Evolutionary conservation across 2,888 invertebrate genomes (phyloP).

Genomic region (Ectemnius continuus): DNA sequence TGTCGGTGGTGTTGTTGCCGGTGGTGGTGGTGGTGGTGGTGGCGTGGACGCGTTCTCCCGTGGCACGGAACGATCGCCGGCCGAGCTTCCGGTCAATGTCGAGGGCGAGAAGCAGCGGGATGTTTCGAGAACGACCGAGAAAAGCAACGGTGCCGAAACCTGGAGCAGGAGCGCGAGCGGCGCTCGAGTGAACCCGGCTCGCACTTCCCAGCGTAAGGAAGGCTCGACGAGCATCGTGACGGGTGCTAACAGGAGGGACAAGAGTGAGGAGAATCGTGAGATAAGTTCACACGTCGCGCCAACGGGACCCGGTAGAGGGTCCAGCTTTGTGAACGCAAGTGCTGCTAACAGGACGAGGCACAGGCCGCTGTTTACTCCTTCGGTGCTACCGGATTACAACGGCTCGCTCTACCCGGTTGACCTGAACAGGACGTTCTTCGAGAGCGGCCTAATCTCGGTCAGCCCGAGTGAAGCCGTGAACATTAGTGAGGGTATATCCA

Average conservation of each 20-base stretch:
- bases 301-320: slow-evolving; percentile 38
- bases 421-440: slow-evolving; percentile 66
- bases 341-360: slow-evolving; percentile 59
- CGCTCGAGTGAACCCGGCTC: slow-evolving; percentile 40
- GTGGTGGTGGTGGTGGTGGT: too few species aligned
- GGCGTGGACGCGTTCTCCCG: slow-evolving; percentile 33
- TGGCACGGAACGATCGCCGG: slow-evolving; percentile 28
- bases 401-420: slow-evolving; percentile 60
- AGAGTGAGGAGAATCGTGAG: slow-evolving; percentile 56
- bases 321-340: slow-evolving; percentile 32
- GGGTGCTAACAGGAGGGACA: slow-evolving; percentile 47
- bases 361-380: slow-evolving; percentile 63
- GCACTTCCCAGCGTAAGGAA: slow-evolving; percentile 36
- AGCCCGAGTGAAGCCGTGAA: slow-evolving; percentile 69
- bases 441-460: slow-evolving; percentile 65
- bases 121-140: slow-evolving; percentile 57
- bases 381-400: slow-evolving; percentile 65
- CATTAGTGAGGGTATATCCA: slow-evolving; percentile 75
- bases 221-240: background rate
- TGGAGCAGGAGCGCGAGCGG: slow-evolving; percentile 36
- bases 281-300: slow-evolving; percentile 26
- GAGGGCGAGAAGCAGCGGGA: slow-evolving; percentile 65
- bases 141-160: slow-evolving; percentile 24
- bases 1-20: too few species aligned
- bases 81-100: slow-evolving; percentile 34